phyloP scores from a whole-genome alignment of 2,113 vertebrate genomes.

The Lichenostomus cassidix region DNA sequence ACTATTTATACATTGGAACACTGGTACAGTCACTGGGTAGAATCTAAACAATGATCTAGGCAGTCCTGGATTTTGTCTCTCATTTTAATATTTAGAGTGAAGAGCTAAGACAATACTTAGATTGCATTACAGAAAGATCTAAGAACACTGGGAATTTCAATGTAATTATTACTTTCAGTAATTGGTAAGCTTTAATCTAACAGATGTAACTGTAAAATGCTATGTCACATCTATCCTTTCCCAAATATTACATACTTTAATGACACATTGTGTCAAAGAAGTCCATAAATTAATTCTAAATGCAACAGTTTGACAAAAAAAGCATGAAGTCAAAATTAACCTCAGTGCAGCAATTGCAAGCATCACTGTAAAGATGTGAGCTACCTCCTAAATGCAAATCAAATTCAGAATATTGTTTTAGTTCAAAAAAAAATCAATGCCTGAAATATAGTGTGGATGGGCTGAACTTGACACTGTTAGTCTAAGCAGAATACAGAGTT shows the following conservation, averaged over 20 bases:
- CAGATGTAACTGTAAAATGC: not conserved
- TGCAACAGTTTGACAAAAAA: not conserved
- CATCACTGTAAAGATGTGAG: not conserved
- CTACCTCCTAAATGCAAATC: not conserved
- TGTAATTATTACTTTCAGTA: not conserved
- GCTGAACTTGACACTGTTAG: not conserved
- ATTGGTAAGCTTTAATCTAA: not conserved
- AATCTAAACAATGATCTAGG: not conserved
- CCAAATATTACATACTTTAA: not conserved
- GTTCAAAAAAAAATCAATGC: not conserved
- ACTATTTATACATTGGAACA: not conserved
- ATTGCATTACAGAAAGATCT: not conserved
- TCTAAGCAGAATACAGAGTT: not conserved
- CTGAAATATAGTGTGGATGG: not conserved
- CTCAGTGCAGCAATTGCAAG: not conserved
- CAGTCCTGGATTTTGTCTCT: not conserved
- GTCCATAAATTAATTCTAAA: not conserved
- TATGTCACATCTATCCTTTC: not conserved
- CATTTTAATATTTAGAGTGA: not conserved
- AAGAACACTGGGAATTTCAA: not conserved
- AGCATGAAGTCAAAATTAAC: not conserved
- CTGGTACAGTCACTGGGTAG: not conserved
- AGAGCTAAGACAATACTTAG: not conserved
- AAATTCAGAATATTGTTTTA: not conserved
- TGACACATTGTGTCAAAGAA: not conserved